Evolutionary conservation across 2,113 vertebrate genomes (phyloP).

Genomic region (Pseudopipra pipra): DNA sequence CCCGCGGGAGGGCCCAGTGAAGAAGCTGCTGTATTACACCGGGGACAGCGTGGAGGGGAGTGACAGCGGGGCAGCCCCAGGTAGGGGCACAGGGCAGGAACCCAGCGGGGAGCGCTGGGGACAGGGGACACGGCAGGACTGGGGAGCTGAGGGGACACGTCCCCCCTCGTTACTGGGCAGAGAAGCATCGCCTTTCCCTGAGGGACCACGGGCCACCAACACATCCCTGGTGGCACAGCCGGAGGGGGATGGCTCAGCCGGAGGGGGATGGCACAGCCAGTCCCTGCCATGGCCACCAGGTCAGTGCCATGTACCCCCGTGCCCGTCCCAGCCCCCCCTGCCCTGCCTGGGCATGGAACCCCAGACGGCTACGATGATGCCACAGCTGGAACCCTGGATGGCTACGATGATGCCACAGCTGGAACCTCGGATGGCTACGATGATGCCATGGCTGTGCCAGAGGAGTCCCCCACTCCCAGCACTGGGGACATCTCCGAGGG

Average conservation of each 20-base stretch:
- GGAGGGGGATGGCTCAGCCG: too few species aligned
- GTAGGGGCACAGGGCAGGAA: neutral
- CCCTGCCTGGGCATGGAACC: neutral
- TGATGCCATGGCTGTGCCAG: accelerated
- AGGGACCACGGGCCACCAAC: neutral
- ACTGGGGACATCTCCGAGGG: too few species aligned
- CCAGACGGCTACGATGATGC: neutral
- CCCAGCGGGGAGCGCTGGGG: accelerated
- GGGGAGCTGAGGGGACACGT: neutral
- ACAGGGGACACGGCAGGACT: accelerated
- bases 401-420: accelerated
- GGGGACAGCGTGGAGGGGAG: neutral
- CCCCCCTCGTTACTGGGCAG: accelerated
- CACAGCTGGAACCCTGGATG: neutral
- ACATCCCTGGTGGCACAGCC: accelerated
- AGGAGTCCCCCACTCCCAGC: too few species aligned
- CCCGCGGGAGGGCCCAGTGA: accelerated
- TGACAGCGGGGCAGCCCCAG: neutral
- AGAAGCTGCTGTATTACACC: neutral
- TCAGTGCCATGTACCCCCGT: neutral
- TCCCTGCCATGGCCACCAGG: accelerated
- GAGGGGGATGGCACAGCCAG: neutral
- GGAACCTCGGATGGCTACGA: neutral
- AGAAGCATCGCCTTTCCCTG: accelerated
- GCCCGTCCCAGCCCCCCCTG: neutral